Evolutionary conservation across 2,888 invertebrate genomes (phyloP).

Genomic region (Willowsia nigromaculata): DNA sequence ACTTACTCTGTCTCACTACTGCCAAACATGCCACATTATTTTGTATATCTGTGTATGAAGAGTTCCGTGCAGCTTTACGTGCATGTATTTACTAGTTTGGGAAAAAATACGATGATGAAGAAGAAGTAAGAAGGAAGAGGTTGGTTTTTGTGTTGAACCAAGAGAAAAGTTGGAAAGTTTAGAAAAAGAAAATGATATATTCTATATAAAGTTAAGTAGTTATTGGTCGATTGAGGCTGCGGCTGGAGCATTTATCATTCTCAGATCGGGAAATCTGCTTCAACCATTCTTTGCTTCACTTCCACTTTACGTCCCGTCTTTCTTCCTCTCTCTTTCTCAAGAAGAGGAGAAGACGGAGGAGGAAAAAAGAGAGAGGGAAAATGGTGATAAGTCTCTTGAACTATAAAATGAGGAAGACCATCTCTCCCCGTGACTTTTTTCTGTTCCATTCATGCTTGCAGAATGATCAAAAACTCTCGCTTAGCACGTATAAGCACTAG

Average conservation of each 20-base stretch:
- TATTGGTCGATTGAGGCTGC: constrained; percentile 75
- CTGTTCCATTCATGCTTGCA: constrained; percentile 51
- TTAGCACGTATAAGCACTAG: constrained; percentile 17
- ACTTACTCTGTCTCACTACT: constrained; percentile 44
- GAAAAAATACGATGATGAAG: constrained; percentile 10
- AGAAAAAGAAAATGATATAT: constrained; percentile 66
- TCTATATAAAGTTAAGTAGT: constrained; percentile 75
- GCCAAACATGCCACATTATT: not conserved
- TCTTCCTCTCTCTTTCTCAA: not conserved
- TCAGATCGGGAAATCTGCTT: constrained; percentile 75
- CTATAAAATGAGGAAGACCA: constrained; percentile 67
- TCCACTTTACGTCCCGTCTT: constrained; percentile 61
- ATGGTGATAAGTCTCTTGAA: constrained; percentile 70
- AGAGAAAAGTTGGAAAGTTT: constrained; percentile 63
- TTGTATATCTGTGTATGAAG: not conserved
- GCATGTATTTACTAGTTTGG: not conserved
- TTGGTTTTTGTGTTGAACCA: constrained; percentile 54
- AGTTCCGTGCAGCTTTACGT: no score
- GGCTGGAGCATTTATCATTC: constrained; percentile 75
- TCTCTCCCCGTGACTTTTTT: constrained; percentile 60
- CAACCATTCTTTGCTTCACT: constrained; percentile 71
- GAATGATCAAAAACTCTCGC: constrained; percentile 57
- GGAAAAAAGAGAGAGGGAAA: constrained; percentile 35
- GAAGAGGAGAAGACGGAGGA: constrained; percentile 35
- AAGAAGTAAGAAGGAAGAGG: constrained; percentile 32